A percentile compares a stretch with the other conserved stretches of the same genome.
Conservation (phyloP, 2,888 invertebrate species). For the Agriopis aurantiaria region DNA sequence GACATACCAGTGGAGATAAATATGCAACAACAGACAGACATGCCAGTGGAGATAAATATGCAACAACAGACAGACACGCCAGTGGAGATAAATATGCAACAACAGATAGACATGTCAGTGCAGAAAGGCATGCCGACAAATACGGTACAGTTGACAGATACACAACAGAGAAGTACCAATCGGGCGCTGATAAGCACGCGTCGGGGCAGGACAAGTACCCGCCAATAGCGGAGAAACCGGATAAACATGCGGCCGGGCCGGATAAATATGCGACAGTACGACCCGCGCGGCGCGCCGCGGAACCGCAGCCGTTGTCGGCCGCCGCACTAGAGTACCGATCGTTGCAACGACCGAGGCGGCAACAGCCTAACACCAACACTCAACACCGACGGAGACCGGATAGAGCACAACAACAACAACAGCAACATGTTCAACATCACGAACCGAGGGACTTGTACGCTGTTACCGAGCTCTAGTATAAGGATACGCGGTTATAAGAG, state of each 20-base stretch:
- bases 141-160: neutral
- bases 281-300: slow-evolving; percentile 66
- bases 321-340: slow-evolving; percentile 87
- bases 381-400: slow-evolving; percentile 53
- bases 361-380: slow-evolving; percentile 48
- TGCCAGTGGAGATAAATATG: neutral
- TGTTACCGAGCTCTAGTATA: slow-evolving; percentile 83
- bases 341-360: slow-evolving; percentile 83
- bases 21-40: neutral
- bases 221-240: neutral
- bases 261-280: slow-evolving; percentile 81
- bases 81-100: neutral
- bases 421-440: slow-evolving; percentile 50
- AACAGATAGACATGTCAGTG: neutral
- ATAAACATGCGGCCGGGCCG: slow-evolving; percentile 13
- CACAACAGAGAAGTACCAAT: neutral
- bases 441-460: slow-evolving; percentile 89
- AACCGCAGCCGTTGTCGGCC: slow-evolving; percentile 85
- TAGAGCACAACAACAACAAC: slow-evolving; percentile 26
- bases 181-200: neutral
- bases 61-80: neutral
- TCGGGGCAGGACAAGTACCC: neutral
- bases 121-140: slow-evolving; percentile 1
- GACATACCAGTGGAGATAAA: neutral
- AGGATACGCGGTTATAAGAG: slow-evolving; percentile 36